Evolutionary conservation across 2,888 invertebrate species (phyloP), one percentile per base, ranked within the genome.

Genomic region (Callimorpha dominula): DNA sequence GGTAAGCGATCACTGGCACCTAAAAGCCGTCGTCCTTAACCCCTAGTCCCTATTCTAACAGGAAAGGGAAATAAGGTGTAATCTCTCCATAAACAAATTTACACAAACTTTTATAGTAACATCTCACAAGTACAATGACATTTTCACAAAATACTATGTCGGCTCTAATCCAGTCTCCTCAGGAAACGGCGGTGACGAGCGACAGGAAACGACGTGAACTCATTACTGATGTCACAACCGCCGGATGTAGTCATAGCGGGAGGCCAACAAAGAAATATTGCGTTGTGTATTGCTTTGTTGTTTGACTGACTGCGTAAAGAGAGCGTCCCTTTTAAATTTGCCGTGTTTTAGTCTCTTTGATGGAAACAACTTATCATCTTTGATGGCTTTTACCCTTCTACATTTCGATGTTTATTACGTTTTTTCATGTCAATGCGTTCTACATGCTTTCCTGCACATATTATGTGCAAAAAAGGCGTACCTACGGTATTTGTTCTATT

Each of bases 211-310:
- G 74, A 68, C 73, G 73, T 77, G 57, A 77, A 65, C 77, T 79
- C 77, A 77, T 79, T 79, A 77, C 64, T 71, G 79, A 76, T 77
- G 72, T 73, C 75, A 77, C 65, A 15, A 46, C 72, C 76, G 64
- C 67, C 64, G 75, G 73, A 75, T 70, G 68, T 74, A 63, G 63
- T 62, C 66, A 43, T 31, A 15, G 62, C 52, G 50, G 69, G 70
- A 15, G 50, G 62, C 15, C 14, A 20, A 74, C 74, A 73, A 66
- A 75, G 69, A 66, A 70, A 52, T 70, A 70, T 70, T 73, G 69
- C 46, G 12, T 62, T 17, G 50, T 65, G 62, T 42, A 65, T 73
- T n/a, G 67, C 52, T 63, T 63, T 68, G 64, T 64, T 52, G 63
- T 67, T 52, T 67, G 63, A 62, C 14, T 67, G 20, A 60, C 40